A percentile compares a stretch with the other conserved stretches of the same genome.
Evolutionary conservation across 2,113 vertebrate species (phyloP).

Genomic region (Indicator indicator): DNA sequence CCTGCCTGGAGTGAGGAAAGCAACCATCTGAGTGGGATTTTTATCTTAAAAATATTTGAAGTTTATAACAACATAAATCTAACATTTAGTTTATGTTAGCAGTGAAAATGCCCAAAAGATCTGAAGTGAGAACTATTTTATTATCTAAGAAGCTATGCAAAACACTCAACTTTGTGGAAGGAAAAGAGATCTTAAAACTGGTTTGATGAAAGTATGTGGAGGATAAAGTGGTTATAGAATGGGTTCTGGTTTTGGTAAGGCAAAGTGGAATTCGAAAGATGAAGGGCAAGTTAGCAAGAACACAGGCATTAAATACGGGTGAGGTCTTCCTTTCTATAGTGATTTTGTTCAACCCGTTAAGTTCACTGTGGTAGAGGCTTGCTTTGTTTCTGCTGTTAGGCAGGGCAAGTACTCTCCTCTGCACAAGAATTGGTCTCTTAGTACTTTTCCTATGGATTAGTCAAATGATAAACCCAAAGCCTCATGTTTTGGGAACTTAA

Average conservation of each 20-base stretch:
- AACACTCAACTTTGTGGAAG: background rate
- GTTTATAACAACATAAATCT: background rate
- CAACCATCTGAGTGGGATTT: background rate
- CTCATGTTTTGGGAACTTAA: background rate
- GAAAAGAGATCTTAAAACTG: background rate
- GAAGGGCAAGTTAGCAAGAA: background rate
- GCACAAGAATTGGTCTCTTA: background rate
- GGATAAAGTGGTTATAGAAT: background rate
- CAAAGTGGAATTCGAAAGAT: background rate
- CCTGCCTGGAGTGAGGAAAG: background rate
- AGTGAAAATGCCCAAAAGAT: background rate
- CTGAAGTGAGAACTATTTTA: background rate
- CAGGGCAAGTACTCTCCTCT: background rate
- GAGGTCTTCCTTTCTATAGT: background rate
- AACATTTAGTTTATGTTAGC: background rate
- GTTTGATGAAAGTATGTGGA: background rate
- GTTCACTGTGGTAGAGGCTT: background rate
- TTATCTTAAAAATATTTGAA: constrained; percentile 20
- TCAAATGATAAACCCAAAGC: background rate
- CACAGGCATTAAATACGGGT: background rate
- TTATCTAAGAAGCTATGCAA: background rate
- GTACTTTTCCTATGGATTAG: background rate
- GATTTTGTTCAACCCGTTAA: background rate
- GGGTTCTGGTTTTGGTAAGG: background rate
- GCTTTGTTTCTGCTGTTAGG: background rate